phyloP scores from a whole-genome alignment of 2,113 vertebrate species.

The Tragelaphus scriptus region DNA sequence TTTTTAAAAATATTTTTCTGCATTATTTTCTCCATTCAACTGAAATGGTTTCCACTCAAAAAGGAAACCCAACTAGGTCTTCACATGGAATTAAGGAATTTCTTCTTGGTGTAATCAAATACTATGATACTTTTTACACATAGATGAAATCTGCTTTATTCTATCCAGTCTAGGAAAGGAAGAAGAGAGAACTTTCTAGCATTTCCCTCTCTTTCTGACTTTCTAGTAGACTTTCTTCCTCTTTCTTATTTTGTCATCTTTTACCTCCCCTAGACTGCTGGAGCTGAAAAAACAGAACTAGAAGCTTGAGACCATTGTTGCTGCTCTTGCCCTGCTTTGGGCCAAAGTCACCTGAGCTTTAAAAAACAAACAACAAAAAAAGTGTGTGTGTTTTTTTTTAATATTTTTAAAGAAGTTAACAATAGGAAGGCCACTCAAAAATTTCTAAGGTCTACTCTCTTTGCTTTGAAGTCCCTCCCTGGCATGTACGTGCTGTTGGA shows the following conservation, averaged over 20 bases:
- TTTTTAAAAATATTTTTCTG: not conserved
- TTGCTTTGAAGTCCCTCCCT: not conserved
- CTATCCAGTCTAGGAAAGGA: not conserved
- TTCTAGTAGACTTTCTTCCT: not conserved
- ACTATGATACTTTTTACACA: not conserved
- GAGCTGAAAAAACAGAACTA: not conserved
- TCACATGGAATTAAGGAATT: not conserved
- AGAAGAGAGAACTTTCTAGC: not conserved
- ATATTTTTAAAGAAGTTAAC: not conserved
- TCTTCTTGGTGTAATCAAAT: not conserved
- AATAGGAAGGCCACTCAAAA: not conserved
- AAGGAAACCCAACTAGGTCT: not conserved
- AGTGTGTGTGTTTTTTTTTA: accelerated
- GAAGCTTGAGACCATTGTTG: not conserved
- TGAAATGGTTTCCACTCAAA: not conserved
- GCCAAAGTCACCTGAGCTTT: not conserved
- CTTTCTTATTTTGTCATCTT: not conserved
- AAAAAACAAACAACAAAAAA: not conserved
- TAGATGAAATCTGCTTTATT: not conserved
- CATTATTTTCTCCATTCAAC: not conserved
- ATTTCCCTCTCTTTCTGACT: not conserved
- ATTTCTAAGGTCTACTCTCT: not conserved
- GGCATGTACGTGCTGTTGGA: not conserved
- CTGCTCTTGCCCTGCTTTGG: not conserved
- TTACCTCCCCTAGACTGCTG: not conserved